phyloP scores from a whole-genome alignment of 2,113 vertebrate genomes.

The Pampusana beccarii region DNA sequence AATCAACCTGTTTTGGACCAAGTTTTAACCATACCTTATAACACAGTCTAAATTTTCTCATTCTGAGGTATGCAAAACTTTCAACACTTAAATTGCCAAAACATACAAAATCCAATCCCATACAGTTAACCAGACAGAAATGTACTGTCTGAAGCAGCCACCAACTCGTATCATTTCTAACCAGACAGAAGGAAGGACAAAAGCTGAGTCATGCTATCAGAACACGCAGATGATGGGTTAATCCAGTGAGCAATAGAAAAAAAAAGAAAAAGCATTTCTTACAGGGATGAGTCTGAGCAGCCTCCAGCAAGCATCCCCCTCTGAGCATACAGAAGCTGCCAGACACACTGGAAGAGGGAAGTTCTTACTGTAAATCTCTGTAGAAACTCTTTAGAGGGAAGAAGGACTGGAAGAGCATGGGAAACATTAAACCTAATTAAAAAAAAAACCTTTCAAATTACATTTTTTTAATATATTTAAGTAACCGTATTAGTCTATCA shows the following conservation, averaged over 20 bases:
- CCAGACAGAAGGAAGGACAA: neutral
- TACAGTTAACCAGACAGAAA: neutral
- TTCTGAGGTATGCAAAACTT: neutral
- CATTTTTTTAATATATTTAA: neutral
- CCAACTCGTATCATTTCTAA: neutral
- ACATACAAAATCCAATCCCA: neutral
- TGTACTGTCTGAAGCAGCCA: neutral
- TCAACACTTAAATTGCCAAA: neutral
- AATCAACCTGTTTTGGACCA: neutral
- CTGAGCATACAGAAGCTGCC: neutral
- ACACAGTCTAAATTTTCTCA: neutral
- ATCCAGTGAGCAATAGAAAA: neutral
- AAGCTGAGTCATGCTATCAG: neutral
- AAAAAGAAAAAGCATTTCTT: neutral
- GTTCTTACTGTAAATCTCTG: neutral
- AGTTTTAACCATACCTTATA: neutral
- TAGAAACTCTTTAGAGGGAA: neutral
- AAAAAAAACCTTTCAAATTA: neutral
- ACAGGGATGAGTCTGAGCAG: neutral
- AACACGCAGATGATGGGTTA: neutral
- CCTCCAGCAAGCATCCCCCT: neutral
- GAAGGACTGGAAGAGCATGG: neutral
- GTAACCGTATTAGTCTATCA: neutral
- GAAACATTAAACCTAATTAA: neutral
- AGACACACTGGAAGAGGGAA: neutral